Evolutionary conservation across 2,113 vertebrate genomes (phyloP).

Genomic region (Mesitornis unicolor): DNA sequence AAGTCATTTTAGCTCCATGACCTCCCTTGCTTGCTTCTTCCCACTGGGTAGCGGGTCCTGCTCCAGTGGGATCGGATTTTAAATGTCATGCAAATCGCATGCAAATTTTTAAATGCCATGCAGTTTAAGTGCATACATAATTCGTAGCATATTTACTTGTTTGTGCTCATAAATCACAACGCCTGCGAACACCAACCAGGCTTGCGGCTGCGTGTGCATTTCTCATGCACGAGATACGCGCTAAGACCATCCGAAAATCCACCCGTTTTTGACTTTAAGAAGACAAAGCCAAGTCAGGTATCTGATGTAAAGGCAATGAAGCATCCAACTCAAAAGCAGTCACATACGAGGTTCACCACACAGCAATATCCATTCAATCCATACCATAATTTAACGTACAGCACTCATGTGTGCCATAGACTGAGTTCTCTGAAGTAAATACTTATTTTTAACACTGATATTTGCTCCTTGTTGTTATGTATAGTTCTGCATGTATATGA

Average conservation of each 20-base stretch:
- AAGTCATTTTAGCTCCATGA: background rate
- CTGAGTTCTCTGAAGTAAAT: background rate
- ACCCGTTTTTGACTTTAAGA: background rate
- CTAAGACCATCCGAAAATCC: background rate
- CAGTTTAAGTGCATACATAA: background rate
- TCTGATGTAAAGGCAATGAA: background rate
- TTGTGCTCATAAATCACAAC: background rate
- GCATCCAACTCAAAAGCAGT: background rate
- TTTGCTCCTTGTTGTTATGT: background rate
- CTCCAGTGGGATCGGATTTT: background rate
- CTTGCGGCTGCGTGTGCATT: rapidly evolving
- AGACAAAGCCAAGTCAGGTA: too few species aligned
- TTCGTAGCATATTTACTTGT: background rate
- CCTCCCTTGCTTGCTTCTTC: background rate
- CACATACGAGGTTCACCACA: rapidly evolving
- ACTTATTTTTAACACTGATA: background rate
- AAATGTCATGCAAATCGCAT: background rate
- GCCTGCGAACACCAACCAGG: background rate
- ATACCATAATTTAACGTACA: rapidly evolving
- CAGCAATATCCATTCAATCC: rapidly evolving
- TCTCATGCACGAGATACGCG: rapidly evolving
- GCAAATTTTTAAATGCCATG: background rate
- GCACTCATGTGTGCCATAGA: rapidly evolving
- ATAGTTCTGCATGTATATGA: background rate
- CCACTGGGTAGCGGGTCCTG: background rate